A percentile compares a stretch with the other conserved stretches of the same genome.
These are phyloP conservation scores for Chrysaora quinquecirrha DNA, from an alignment of 30 jellyfish, hydroid and myxozoan species.

Conservation along the genomic window DNA sequence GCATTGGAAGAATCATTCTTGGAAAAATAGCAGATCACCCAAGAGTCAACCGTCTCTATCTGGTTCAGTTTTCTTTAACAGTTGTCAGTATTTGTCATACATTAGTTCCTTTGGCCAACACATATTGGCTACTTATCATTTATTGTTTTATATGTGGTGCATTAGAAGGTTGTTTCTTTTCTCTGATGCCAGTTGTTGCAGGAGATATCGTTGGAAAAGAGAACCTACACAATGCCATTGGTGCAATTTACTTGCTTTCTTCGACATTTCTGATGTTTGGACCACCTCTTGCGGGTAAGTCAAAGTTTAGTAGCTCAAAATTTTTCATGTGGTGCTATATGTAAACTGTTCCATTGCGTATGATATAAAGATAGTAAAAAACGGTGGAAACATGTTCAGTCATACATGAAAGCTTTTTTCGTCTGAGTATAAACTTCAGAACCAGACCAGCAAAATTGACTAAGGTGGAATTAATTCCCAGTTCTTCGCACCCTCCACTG, in stretches of 20 bases:
- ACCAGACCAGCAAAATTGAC: too few species aligned
- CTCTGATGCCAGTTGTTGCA: constrained; percentile 42
- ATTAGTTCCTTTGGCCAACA: constrained; percentile 48
- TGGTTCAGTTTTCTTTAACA: constrained; percentile 36
- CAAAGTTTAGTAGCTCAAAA: too few species aligned
- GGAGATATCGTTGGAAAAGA: constrained; percentile 70
- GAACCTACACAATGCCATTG: constrained; percentile 62
- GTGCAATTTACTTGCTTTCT: constrained; percentile 65
- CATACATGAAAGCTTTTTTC: too few species aligned
- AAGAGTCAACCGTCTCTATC: constrained; percentile 52
- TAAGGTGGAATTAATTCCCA: too few species aligned
- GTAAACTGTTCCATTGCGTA: too few species aligned
- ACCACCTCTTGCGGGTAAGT: constrained; percentile 81
- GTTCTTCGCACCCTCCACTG: too few species aligned
- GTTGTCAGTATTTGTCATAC: constrained; percentile 50
- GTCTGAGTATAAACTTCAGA: too few species aligned
- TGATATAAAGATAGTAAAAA: too few species aligned
- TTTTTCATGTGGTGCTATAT: too few species aligned
- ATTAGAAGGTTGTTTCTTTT: constrained; percentile 66
- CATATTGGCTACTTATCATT: constrained; percentile 18
- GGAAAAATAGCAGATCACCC: constrained; percentile 52
- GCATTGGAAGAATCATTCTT: constrained; percentile 65
- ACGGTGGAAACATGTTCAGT: too few species aligned
- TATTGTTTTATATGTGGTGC: constrained; percentile 50
- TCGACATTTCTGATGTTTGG: constrained; percentile 68